Percentiles rank a stretch among this genome's conserved stretches.
Evolutionary conservation across 2,888 invertebrate genomes (phyloP).

Genomic region (Nephrocerus scutellatus): DNA sequence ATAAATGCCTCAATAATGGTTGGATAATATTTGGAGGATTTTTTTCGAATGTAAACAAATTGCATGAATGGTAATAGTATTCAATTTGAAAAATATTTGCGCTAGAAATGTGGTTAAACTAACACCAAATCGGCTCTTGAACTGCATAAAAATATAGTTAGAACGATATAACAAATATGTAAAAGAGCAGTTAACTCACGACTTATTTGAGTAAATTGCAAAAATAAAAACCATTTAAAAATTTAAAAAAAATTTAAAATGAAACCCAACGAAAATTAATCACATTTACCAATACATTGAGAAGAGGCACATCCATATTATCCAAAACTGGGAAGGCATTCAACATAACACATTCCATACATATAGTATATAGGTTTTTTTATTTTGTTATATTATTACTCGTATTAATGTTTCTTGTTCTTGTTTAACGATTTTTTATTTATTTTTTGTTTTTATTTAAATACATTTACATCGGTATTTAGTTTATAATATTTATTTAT

Average conservation of each 20-base stretch:
- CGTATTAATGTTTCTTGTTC: no score
- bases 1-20: background rate
- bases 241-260: slow-evolving; percentile 38
- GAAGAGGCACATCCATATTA: slow-evolving; percentile 34
- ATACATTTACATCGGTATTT: background rate
- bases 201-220: no score
- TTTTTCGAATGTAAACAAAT: no score
- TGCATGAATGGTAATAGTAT: no score
- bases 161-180: slow-evolving; percentile 7
- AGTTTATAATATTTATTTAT: slow-evolving; percentile 1
- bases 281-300: slow-evolving; percentile 44
- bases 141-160: no score
- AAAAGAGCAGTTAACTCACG: slow-evolving; percentile 6
- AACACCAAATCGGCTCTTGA: no score
- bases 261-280: slow-evolving; percentile 29
- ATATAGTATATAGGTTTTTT: slow-evolving; percentile 13
- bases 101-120: no score
- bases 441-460: background rate
- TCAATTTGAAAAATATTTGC: no score
- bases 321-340: slow-evolving; percentile 31
- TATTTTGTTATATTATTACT: slow-evolving; percentile 3
- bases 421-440: slow-evolving; percentile 1
- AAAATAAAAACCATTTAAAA: slow-evolving; percentile 11
- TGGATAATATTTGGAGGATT: background rate
- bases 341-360: slow-evolving; percentile 35